A percentile compares a stretch with the other conserved stretches of the same genome.
phyloP scores from a whole-genome alignment of 1,140 invertebrate genomes.

The Yoshiicerus persimilis region DNA sequence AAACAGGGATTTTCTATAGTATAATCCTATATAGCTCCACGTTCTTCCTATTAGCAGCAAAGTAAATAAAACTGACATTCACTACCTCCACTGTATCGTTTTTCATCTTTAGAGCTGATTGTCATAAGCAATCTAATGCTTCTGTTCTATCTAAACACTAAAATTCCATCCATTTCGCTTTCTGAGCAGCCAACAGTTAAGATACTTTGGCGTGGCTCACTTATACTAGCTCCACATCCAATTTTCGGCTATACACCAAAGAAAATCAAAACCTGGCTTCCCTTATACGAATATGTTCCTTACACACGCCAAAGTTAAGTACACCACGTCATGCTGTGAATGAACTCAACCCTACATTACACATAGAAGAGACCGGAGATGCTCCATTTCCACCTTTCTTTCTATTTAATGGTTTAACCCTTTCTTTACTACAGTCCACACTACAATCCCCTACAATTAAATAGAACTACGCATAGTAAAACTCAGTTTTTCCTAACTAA shows the following conservation, averaged over 20 bases:
- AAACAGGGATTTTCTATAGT: too few relatives aligned
- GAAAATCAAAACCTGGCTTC: too few relatives aligned
- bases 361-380: neutral
- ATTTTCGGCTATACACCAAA: too few relatives aligned
- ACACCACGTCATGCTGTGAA: neutral
- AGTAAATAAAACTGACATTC: slow-evolving; percentile 6
- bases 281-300: neutral
- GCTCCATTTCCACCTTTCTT: neutral
- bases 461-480: too few relatives aligned
- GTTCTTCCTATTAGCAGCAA: neutral
- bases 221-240: too few relatives aligned
- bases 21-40: too few relatives aligned
- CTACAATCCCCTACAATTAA: too few relatives aligned
- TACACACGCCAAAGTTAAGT: neutral
- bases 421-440: neutral
- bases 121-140: neutral
- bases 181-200: neutral
- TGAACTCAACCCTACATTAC: neutral
- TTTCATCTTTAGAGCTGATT: slow-evolving; percentile 1
- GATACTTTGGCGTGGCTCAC: neutral
- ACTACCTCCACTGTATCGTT: neutral
- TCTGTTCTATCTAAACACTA: neutral
- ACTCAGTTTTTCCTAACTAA: too few relatives aligned
- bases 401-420: neutral
- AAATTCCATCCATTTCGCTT: neutral